Evolutionary conservation across 2,888 invertebrate species (phyloP), one percentile per base, ranked within the genome.

Genomic region (Nomada fucata): DNA sequence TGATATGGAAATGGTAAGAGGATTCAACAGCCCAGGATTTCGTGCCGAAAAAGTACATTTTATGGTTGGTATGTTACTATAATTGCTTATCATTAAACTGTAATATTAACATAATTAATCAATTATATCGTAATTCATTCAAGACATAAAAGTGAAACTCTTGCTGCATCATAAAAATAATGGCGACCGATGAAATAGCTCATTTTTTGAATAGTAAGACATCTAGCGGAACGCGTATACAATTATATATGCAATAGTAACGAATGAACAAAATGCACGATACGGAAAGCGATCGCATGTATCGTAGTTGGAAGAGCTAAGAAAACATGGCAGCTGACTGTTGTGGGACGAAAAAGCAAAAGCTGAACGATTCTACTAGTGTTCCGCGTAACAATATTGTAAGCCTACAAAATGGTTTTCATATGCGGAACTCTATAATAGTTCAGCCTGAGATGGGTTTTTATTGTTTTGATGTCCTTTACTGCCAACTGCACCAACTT

Each of bases 391-490:
- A 96, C 89, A 95, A 95, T 94, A 94, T 94, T 91, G 91, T 94
- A 90, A 94, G 95, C 93, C 94, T 94, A 91, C 90, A 90, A 84
- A 94, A 94, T 90, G 94, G 94, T 76, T 90, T 87, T 44, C 89
- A 86, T 77, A 93, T 94, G 85, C 93, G 93, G 85, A 95, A 95
- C 90, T 94, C 95, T 79, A 94, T 94, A 93, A 97, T 98, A 89
- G 98, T 97, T 89, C 96, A 97, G 94, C 97, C 97, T 87, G 99
- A 99, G 94, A 99, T 99, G 99, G 98, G 98, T 94, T 98, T 97
- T 95, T 99, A 98, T 95, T 99, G 99, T 96, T 99, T 99, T 95
- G 99, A 99, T 95, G 98, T 99, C 91, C 96, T 99, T 88, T 97
- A 98, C 94, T 96, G 97, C 94, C 98, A 99, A 95, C 96, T 99